These are phyloP conservation scores for Nomada goodeniana DNA, from an alignment of 2,888 invertebrate species.

Conservation along the genomic window DNA sequence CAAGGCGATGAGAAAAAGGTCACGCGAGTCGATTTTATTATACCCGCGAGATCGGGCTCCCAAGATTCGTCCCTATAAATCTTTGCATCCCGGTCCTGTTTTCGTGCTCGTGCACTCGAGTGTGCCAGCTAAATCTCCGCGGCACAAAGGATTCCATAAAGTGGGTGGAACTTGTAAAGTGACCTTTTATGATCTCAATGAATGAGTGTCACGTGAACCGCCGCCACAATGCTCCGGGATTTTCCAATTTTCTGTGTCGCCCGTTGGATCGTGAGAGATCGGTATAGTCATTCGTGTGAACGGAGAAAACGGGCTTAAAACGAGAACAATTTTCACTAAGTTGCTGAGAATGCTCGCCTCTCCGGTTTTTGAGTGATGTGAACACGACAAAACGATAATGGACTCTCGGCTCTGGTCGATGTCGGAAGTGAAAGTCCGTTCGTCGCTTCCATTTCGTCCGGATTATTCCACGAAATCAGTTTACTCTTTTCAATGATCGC, in stretches of 20 bases:
- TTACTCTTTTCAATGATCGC: conserved; percentile 37
- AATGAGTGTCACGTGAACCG: conserved; percentile 73
- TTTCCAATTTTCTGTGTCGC: conserved; percentile 66
- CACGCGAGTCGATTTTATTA: conserved; percentile 46
- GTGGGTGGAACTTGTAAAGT: conserved; percentile 80
- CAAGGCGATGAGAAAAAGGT: conserved; percentile 39
- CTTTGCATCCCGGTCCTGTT: conserved; percentile 74
- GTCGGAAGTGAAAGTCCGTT: conserved; percentile 47
- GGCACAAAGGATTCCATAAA: conserved; percentile 76
- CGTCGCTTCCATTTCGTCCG: conserved; percentile 36
- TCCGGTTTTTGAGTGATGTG: conserved; percentile 25
- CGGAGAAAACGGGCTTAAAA: conserved; percentile 50
- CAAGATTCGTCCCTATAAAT: conserved; percentile 71
- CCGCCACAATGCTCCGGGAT: conserved; percentile 59
- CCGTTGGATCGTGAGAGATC: conserved; percentile 52
- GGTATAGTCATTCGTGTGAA: conserved; percentile 62
- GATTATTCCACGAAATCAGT: conserved; percentile 51
- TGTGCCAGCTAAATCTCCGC: conserved; percentile 76
- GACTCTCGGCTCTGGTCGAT: conserved; percentile 27
- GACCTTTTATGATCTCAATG: conserved; percentile 78
- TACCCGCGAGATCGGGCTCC: conserved; percentile 40
- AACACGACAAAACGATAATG: conserved; percentile 33
- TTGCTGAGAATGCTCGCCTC: conserved; percentile 13
- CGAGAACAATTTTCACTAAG: conserved; percentile 61
- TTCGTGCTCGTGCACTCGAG: conserved; percentile 78